These are phyloP conservation scores for Dinomys branickii DNA, from an alignment of 2,113 vertebrate species.

Conservation along the genomic window DNA sequence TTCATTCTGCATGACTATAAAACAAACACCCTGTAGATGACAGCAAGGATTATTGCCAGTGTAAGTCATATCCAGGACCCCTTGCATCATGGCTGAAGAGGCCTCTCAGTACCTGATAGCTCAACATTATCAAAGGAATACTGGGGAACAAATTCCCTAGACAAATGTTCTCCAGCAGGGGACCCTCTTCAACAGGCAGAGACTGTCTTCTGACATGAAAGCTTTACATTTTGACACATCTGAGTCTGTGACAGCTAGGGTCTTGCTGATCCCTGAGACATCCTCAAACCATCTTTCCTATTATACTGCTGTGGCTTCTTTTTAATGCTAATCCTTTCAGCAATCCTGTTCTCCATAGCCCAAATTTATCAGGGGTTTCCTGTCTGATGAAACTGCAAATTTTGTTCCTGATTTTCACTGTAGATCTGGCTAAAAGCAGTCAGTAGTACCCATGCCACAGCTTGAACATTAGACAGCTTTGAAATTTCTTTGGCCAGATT, in stretches of 20 bases:
- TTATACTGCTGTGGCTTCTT: neutral
- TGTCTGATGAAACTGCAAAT: neutral
- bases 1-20: neutral
- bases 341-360: neutral
- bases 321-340: neutral
- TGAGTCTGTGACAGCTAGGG: neutral
- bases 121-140: neutral
- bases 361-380: neutral
- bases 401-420: neutral
- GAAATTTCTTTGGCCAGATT: neutral
- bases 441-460: neutral
- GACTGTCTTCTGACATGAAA: neutral
- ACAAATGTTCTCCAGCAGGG: neutral
- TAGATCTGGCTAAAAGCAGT: neutral
- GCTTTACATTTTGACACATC: neutral
- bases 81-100: neutral
- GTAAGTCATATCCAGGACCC: neutral
- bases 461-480: neutral
- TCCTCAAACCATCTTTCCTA: neutral
- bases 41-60: neutral
- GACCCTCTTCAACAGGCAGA: neutral
- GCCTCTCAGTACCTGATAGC: neutral
- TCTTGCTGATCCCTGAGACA: neutral
- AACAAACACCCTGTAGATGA: neutral
- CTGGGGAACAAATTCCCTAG: neutral